A percentile compares a stretch with the other conserved stretches of the same genome.
phyloP scores from a whole-genome alignment of 2,888 invertebrate genomes.

The Parthenolecanium corni region DNA sequence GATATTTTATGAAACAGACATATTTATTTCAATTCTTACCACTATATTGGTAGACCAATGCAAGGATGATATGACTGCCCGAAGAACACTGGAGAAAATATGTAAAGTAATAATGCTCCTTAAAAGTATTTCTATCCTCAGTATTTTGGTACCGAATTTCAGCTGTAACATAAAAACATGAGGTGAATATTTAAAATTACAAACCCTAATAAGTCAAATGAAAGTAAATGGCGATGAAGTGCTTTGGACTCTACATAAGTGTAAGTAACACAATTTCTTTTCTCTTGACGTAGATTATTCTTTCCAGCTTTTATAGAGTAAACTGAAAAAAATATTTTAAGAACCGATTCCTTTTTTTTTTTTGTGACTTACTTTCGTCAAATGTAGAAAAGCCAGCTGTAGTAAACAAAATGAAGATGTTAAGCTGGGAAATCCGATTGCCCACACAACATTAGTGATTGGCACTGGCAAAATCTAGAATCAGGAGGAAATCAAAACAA shows the following conservation, averaged over 20 bases:
- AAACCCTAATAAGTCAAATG: too few species aligned
- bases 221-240: neutral
- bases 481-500: neutral
- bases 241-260: too few species aligned
- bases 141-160: conserved; percentile 15
- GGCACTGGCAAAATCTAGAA: conserved; percentile 42
- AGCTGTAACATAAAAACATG: conserved; percentile 18
- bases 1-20: too few species aligned
- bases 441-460: conserved; percentile 44
- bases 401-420: conserved; percentile 47
- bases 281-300: too few species aligned
- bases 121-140: conserved; percentile 23
- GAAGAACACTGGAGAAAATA: conserved; percentile 20
- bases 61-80: conserved; percentile 20
- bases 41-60: conserved; percentile 22
- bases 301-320: too few species aligned
- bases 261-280: too few species aligned
- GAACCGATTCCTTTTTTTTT: too few species aligned
- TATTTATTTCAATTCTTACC: conserved; percentile 9
- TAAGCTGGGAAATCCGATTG: conserved; percentile 47
- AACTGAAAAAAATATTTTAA: too few species aligned
- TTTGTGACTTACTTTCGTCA: conserved; percentile 42
- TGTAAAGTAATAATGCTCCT: conserved; percentile 24
- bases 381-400: conserved; percentile 46
- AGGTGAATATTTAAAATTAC: too few species aligned